Conservation (phyloP, 1,140 invertebrate species). For the Trichonephila inaurata region DNA sequence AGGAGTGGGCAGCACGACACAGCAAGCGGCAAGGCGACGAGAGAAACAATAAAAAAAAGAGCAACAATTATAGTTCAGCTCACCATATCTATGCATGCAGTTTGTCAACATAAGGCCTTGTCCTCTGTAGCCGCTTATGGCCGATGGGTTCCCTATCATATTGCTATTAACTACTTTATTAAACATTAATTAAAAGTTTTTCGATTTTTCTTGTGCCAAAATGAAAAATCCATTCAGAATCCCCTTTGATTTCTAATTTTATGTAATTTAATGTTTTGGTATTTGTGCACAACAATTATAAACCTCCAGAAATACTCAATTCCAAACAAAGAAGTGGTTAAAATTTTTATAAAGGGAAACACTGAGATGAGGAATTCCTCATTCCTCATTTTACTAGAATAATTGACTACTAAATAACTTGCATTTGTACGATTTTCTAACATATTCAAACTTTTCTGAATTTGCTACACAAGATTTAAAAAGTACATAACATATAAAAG, state of each 20-base stretch:
- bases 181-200: neutral
- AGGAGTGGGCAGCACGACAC: slow-evolving; percentile 80
- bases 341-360: too few relatives aligned
- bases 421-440: too few relatives aligned
- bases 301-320: neutral
- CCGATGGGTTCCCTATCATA: neutral
- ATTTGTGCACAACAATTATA: neutral
- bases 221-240: too few relatives aligned
- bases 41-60: slow-evolving; percentile 75
- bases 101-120: slow-evolving; percentile 66
- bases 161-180: neutral
- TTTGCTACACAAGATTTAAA: too few relatives aligned
- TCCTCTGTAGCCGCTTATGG: slow-evolving; percentile 67
- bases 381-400: too few relatives aligned
- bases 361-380: too few relatives aligned
- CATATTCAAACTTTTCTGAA: too few relatives aligned
- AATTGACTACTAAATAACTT: too few relatives aligned
- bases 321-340: neutral
- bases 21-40: slow-evolving; percentile 81
- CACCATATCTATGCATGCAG: slow-evolving; percentile 71
- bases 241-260: too few relatives aligned
- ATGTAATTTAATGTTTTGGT: neutral
- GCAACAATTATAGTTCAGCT: slow-evolving; percentile 77
- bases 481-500: too few relatives aligned
- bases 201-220: too few relatives aligned